phyloP scores from a whole-genome alignment of 2,113 vertebrate species.

The Nothocercus nigrocapillus region DNA sequence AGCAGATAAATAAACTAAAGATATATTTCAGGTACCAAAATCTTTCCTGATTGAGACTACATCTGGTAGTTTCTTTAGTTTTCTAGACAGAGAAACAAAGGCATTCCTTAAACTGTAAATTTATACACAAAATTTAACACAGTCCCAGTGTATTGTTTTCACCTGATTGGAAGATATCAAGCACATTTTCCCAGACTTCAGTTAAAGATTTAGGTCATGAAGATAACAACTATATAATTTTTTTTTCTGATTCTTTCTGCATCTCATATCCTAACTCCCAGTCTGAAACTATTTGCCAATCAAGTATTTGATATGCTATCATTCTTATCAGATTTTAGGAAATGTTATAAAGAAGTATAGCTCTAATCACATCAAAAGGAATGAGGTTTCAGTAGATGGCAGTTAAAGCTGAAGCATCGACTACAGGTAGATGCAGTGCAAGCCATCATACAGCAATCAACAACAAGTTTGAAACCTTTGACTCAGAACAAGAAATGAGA shows the following conservation, averaged over 20 bases:
- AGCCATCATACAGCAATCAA: not conserved
- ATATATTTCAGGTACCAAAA: not conserved
- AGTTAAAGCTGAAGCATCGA: not conserved
- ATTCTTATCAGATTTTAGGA: not conserved
- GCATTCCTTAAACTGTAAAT: not conserved
- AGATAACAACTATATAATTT: not conserved
- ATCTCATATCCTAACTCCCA: not conserved
- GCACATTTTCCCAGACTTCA: not conserved
- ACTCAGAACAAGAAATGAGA: slow-evolving; percentile 3
- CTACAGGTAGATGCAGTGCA: not conserved
- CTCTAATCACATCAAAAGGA: not conserved
- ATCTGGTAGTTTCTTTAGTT: not conserved
- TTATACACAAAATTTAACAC: not conserved
- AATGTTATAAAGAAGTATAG: not conserved
- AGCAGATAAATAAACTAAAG: not conserved
- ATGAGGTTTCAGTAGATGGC: not conserved
- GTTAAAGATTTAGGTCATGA: not conserved
- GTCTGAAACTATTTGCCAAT: not conserved
- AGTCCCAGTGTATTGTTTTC: not conserved
- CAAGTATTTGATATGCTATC: not conserved
- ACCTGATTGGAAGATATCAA: not conserved
- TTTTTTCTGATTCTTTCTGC: not conserved
- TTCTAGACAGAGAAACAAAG: not conserved
- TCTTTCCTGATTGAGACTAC: not conserved
- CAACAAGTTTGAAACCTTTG: not conserved